Base-by-base conservation (phyloP, 2,888 invertebrate species). In the Parnassius apollo region DNA sequence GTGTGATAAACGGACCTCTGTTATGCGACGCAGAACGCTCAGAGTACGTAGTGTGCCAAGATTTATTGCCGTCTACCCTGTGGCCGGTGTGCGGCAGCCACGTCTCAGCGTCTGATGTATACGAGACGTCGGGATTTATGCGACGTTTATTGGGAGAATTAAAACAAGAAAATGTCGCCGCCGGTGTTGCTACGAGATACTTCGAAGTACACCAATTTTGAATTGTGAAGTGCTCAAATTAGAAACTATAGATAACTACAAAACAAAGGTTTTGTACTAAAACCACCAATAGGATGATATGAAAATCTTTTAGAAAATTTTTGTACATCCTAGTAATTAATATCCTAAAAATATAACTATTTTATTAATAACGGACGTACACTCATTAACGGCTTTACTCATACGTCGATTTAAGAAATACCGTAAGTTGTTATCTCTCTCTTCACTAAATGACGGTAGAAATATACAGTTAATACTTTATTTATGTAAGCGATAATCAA, bases 51-150 rank as follows among this genome's bases (percentile, higher is more conserved):
- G 68, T 52, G 52, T 35, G 18, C 44, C 35, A 58, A 81, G 84
- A 88, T 88, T 88, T 88, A 88, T 86, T 65, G 80, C 70, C 76
- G 80, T 78, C 80, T 81, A 75, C 76, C 77, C 77, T 79, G 81
- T 70, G 80, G 78, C 75, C 74, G 72, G 75, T 65, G 65, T 72
- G 73, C 62, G 63, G 76, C 72, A 74, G 76, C 76, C 79, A 75
- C 77, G 75, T 77, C 79, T 76, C 75, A 73, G 69, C 71, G 63
- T 61, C 71, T 76, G 73, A 73, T 69, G 72, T 70, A 71, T 69
- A 69, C 70, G 75, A 77, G 76, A 81, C 77, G 75, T 71, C 70
- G 71, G 78, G 62, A 83, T 84, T 82, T 83, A 84, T 82, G 75
- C 74, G 81, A 82, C 82, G 75, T 78, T 77, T 80, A 81, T 82